These are phyloP conservation scores for Gambusia affinis DNA, from an alignment of 2,113 vertebrate species.

Conservation along the genomic window DNA sequence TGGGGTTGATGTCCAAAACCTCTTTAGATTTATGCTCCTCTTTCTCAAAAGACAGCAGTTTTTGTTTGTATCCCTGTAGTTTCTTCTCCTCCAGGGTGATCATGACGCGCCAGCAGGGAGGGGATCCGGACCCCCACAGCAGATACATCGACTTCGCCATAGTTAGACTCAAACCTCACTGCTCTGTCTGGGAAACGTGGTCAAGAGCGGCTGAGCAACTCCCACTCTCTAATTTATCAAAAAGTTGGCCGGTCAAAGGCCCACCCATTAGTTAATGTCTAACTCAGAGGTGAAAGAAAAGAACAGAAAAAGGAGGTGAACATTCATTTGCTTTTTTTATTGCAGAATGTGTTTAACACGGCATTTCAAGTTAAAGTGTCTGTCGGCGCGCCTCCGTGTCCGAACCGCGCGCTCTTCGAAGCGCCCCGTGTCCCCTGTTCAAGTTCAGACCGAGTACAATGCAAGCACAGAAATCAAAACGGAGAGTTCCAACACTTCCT, in stretches of 20 bases:
- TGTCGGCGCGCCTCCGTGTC: background rate
- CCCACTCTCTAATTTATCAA: background rate
- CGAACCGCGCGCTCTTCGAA: no score
- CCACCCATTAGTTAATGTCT: background rate
- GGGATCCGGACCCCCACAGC: conserved; percentile 70
- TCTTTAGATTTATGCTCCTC: conserved; percentile 67
- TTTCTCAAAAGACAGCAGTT: conserved; percentile 70
- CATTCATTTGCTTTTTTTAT: conserved; percentile 65
- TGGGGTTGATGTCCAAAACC: conserved; percentile 70
- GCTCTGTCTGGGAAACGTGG: background rate
- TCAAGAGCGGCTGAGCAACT: background rate
- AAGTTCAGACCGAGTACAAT: conserved; percentile 54
- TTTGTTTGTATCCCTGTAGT: conserved; percentile 68
- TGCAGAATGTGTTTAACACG: conserved; percentile 80
- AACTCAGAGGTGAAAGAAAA: conserved; percentile 11
- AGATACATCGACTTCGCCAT: conserved; percentile 67
- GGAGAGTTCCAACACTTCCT: conserved; percentile 66
- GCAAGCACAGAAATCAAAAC: conserved; percentile 61
- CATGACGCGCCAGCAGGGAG: conserved; percentile 74
- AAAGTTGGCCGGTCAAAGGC: conserved; percentile 15
- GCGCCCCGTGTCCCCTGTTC: conserved; percentile 21
- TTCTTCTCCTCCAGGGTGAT: conserved; percentile 75
- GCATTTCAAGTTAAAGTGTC: conserved; percentile 74
- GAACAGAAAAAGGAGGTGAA: background rate
- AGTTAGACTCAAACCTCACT: background rate